Conservation (phyloP, 2,888 invertebrate genomes). For the Drosophila greeni region DNA sequence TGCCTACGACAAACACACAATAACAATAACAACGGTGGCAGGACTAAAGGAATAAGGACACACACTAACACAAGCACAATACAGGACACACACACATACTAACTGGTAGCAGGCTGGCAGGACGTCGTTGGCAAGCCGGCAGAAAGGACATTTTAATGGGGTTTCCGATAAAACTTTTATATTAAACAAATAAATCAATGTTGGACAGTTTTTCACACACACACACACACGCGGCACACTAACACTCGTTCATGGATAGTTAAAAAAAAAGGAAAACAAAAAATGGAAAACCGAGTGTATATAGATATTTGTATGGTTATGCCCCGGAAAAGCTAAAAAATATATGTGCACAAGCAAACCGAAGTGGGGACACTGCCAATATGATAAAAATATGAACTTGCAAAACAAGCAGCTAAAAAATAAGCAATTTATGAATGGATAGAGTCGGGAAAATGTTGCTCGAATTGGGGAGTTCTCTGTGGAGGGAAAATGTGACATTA, state of each 20-base stretch:
- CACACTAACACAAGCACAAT: slow-evolving; percentile 31
- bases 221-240: slow-evolving; percentile 43
- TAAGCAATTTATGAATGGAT: slow-evolving; percentile 15
- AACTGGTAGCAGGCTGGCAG: slow-evolving; percentile 44
- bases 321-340: slow-evolving; percentile 73
- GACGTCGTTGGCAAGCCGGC: slow-evolving; percentile 66
- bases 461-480: not conserved
- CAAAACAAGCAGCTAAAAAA: slow-evolving; percentile 53
- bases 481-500: not conserved
- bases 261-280: slow-evolving; percentile 55
- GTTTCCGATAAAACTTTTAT: slow-evolving; percentile 76
- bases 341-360: slow-evolving; percentile 53
- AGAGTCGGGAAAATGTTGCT: not conserved
- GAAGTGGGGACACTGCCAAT: slow-evolving; percentile 66
- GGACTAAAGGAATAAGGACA: slow-evolving; percentile 44
- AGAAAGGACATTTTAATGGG: slow-evolving; percentile 76
- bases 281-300: slow-evolving; percentile 51
- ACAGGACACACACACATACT: slow-evolving; percentile 12
- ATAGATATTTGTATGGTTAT: slow-evolving; percentile 65
- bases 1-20: slow-evolving; percentile 69
- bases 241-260: slow-evolving; percentile 52
- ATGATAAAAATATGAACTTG: slow-evolving; percentile 73
- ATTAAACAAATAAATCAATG: slow-evolving; percentile 76
- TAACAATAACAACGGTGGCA: slow-evolving; percentile 39
- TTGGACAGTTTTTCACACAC: slow-evolving; percentile 68